These are phyloP conservation scores for Dysidea cf. avara DNA, from an alignment of 37 sponge, comb jelly and placozoan species.

Conservation along the genomic window DNA sequence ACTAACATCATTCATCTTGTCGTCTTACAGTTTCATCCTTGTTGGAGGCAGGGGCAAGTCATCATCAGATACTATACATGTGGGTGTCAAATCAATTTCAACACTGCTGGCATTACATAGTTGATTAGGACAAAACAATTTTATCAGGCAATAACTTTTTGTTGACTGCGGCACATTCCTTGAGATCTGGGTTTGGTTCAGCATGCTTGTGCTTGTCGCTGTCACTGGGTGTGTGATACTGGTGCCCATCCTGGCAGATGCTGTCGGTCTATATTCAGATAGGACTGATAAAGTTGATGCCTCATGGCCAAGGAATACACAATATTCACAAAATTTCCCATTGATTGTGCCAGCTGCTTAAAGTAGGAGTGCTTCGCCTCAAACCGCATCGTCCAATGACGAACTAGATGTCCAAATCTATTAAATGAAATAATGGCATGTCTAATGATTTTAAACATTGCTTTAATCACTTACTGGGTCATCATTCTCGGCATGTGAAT, in stretches of 20 bases:
- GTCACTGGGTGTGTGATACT: too few relatives aligned
- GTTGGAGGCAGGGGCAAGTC: too few relatives aligned
- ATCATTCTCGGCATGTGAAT: background rate
- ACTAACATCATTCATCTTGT: too few relatives aligned
- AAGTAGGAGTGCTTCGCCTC: slow-evolving; percentile 7
- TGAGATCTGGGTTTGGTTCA: too few relatives aligned
- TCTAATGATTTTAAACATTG: background rate
- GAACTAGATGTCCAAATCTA: background rate
- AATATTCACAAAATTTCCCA: slow-evolving; percentile 1
- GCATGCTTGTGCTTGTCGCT: too few relatives aligned
- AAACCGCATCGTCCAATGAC: slow-evolving; percentile 4
- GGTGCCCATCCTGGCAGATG: too few relatives aligned
- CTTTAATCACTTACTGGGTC: background rate
- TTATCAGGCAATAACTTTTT: too few relatives aligned
- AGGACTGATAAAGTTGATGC: background rate
- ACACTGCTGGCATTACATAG: too few relatives aligned
- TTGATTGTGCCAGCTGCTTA: background rate
- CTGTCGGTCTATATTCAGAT: background rate
- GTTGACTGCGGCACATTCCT: background rate
- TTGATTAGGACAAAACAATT: too few relatives aligned
- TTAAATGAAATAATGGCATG: background rate
- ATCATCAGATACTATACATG: too few relatives aligned
- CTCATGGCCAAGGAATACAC: background rate
- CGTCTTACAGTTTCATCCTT: too few relatives aligned
- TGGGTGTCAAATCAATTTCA: too few relatives aligned